Evolutionary conservation across 1,140 invertebrate species (phyloP).

Genomic region (Eufriesea mexicana): DNA sequence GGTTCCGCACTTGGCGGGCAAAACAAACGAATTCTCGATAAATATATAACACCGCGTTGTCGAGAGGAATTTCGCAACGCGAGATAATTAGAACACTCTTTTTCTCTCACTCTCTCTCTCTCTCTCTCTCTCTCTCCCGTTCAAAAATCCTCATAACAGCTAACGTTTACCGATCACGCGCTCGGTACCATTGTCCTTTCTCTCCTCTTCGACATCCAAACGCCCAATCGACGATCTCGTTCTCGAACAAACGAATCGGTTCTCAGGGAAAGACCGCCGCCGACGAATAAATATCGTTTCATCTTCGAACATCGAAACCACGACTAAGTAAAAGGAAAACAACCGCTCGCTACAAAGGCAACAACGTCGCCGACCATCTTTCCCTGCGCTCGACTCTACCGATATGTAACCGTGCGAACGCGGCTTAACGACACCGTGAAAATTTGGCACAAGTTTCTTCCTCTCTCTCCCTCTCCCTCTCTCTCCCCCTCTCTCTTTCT

Average conservation of each 20-base stretch:
- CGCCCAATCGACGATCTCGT: slow-evolving; percentile 5
- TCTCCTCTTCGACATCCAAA: neutral
- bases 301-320: neutral
- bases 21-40: slow-evolving; percentile 38
- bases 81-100: slow-evolving; percentile 13
- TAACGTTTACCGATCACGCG: slow-evolving; percentile 9
- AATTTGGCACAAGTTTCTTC: slow-evolving; percentile 62
- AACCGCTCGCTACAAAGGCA: too few relatives aligned
- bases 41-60: slow-evolving; percentile 42
- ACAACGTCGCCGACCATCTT: neutral
- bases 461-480: neutral
- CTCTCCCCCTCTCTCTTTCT: too few relatives aligned
- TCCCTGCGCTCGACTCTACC: neutral
- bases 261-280: neutral
- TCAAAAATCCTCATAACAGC: slow-evolving; percentile 23
- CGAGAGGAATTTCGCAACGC: slow-evolving; percentile 22
- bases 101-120: too few relatives aligned
- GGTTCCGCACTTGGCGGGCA: neutral
- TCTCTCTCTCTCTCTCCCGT: slow-evolving; percentile 3
- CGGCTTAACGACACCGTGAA: slow-evolving; percentile 5
- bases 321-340: neutral
- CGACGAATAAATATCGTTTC: neutral
- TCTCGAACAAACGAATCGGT: neutral
- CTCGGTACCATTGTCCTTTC: neutral
- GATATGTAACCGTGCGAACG: neutral